phyloP scores from a whole-genome alignment of 53 echinoderm and acorn worm genomes.

The Patiria pectinifera region DNA sequence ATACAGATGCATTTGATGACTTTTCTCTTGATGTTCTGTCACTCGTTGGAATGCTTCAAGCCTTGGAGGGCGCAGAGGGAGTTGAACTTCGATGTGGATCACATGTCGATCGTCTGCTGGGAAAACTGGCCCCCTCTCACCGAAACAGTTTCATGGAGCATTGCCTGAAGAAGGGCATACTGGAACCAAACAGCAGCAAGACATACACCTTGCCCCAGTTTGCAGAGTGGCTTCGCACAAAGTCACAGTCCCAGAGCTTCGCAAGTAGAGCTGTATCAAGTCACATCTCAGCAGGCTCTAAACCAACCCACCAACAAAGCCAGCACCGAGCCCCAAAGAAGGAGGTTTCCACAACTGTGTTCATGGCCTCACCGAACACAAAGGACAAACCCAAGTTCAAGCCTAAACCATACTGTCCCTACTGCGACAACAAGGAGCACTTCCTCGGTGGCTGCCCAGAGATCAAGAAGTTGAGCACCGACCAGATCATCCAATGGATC shows the following conservation, averaged over 20 bases:
- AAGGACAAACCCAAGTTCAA: constrained; percentile 1
- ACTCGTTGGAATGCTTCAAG: constrained; percentile 30
- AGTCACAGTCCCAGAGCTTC: constrained; percentile 9
- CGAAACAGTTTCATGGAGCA: constrained; percentile 29
- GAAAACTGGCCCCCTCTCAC: not conserved
- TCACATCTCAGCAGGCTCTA: not conserved
- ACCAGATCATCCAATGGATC: constrained; percentile 16
- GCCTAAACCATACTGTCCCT: constrained; percentile 12
- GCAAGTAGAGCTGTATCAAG: not conserved
- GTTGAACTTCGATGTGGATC: constrained; percentile 42
- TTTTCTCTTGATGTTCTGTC: constrained; percentile 22
- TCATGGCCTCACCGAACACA: not conserved
- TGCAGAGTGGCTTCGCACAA: constrained; percentile 6
- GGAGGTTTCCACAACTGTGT: not conserved
- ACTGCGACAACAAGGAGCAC: constrained; percentile 20
- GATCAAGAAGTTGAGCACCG: not conserved
- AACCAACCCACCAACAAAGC: not conserved
- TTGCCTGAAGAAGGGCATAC: not conserved
- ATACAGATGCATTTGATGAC: not conserved
- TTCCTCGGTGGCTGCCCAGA: constrained; percentile 4
- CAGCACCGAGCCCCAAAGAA: not conserved
- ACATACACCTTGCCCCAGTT: constrained; percentile 23
- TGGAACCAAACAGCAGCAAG: not conserved
- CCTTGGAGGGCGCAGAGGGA: constrained; percentile 22
- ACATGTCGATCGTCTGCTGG: constrained; percentile 15